Evolutionary conservation across 2,888 invertebrate species (phyloP), one percentile per base, ranked within the genome.

Genomic region (Thera britannica): DNA sequence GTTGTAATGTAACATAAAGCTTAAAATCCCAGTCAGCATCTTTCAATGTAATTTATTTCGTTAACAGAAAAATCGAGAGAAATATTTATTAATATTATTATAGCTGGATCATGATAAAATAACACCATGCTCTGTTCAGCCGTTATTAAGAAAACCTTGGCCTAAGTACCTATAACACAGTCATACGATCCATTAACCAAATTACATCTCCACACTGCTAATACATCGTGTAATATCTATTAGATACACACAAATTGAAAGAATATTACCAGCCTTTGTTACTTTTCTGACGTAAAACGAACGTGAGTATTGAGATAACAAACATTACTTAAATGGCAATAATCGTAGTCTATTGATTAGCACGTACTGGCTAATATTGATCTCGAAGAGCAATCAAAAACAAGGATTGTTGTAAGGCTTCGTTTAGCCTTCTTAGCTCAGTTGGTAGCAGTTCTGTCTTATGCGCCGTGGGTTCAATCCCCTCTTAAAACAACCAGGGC

Each of bases 211-310:
- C 63, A 68, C 73, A 69, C 62, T 62, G 54, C 59, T 73, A 70
- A 68, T 73, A 65, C 38, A 69, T 77, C 80, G 79, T 81, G 82
- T 70, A 64, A 60, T 55, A 61, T 55, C 60, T 65, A 75, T 82
- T 79, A 80, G 79, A 78, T 70, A 70, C 58, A 6, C 34, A 58
- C 62, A 67, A 72, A 72, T 61, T 72, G 74, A 67, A 75, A 71
- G 68, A 75, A 73, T 71, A 70, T 74, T 67, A 56, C 49, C 36
- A 3, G 46, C 23, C 36, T 67, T 65, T 71, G 63, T 62, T 62
- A 58, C 11, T 7, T 56, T 52, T 6, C 35, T 69, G 69, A 69
- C 65, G 67, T 67, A 46, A 52, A 55, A 9, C 35, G 55, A 46
- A 54, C 59, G 55, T 60, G 62, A 61, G 11, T 58, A 34, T 58